Percentiles rank a stretch among this genome's conserved stretches.
phyloP scores from a whole-genome alignment of 1,140 invertebrate species.

The Diachasmimorpha longicaudata region DNA sequence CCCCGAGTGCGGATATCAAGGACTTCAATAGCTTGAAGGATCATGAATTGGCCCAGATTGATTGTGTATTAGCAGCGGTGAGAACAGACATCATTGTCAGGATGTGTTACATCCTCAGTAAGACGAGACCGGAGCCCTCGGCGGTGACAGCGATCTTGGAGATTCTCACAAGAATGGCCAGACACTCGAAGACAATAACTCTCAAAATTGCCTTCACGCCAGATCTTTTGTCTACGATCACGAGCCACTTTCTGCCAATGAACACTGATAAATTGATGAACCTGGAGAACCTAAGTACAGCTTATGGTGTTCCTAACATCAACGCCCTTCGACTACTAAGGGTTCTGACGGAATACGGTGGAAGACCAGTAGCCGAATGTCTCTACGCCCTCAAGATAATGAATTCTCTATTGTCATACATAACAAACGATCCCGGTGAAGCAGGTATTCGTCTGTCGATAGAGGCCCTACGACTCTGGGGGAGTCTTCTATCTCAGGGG shows the following conservation, averaged over 20 bases:
- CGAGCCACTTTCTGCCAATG: slow-evolving; percentile 68
- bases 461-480: slow-evolving; percentile 55
- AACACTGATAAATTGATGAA: slow-evolving; percentile 32
- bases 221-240: slow-evolving; percentile 66
- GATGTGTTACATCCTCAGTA: slow-evolving; percentile 74
- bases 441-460: slow-evolving; percentile 43
- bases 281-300: slow-evolving; percentile 34
- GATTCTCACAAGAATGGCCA: slow-evolving; percentile 72
- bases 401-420: slow-evolving; percentile 48
- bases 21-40: slow-evolving; percentile 78
- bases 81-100: slow-evolving; percentile 79
- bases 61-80: slow-evolving; percentile 75
- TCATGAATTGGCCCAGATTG: slow-evolving; percentile 79
- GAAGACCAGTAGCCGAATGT: slow-evolving; percentile 42
- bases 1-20: slow-evolving; percentile 69
- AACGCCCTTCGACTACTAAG: slow-evolving; percentile 51
- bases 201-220: slow-evolving; percentile 66
- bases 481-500: slow-evolving; percentile 42
- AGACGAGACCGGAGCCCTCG: slow-evolving; percentile 69
- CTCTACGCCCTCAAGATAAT: slow-evolving; percentile 47
- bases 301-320: slow-evolving; percentile 46
- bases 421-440: slow-evolving; percentile 42
- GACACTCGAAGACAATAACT: slow-evolving; percentile 70
- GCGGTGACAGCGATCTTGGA: slow-evolving; percentile 73
- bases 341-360: slow-evolving; percentile 49